A percentile compares a stretch with the other conserved stretches of the same genome.
phyloP scores from a whole-genome alignment of 2,888 invertebrate species.

The Podabrus alpinus region DNA sequence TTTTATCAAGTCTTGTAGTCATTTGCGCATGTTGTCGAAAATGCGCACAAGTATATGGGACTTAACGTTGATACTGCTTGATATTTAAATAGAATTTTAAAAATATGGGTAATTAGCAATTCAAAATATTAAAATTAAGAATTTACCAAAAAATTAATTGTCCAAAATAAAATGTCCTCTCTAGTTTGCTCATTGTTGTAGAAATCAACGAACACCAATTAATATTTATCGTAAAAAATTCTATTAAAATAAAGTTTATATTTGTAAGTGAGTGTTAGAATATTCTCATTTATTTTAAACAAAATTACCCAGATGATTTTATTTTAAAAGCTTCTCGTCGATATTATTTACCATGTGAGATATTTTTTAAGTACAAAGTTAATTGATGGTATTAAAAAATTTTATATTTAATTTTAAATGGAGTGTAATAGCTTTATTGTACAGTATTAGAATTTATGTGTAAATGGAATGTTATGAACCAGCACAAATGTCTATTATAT shows the following conservation, averaged over 20 bases:
- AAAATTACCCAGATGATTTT: not conserved
- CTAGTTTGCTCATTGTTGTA: conserved; percentile 28
- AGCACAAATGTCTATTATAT: conserved; percentile 30
- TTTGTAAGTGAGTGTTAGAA: conserved; percentile 20
- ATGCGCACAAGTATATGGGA: not conserved
- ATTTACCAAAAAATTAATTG: not conserved
- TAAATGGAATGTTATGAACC: conserved; percentile 27
- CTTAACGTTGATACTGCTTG: not conserved
- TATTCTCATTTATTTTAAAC: not conserved
- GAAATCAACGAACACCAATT: conserved; percentile 25
- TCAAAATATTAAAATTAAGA: not conserved
- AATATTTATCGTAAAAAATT: conserved; percentile 10
- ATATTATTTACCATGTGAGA: not conserved
- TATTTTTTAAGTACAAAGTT: conserved; percentile 1
- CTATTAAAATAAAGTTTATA: conserved; percentile 11
- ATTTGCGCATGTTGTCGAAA: not conserved
- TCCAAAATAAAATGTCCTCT: conserved; percentile 12
- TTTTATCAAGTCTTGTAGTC: not conserved
- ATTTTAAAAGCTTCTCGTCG: not conserved
- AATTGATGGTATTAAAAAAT: not conserved
- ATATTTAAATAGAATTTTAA: not conserved
- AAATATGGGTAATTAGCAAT: not conserved
- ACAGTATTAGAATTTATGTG: conserved; percentile 31
- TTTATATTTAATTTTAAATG: conserved; percentile 1
- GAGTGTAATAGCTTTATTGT: conserved; percentile 24